These are phyloP conservation scores for Amaurobius ferox DNA, from an alignment of 2,888 invertebrate species.

Conservation along the genomic window DNA sequence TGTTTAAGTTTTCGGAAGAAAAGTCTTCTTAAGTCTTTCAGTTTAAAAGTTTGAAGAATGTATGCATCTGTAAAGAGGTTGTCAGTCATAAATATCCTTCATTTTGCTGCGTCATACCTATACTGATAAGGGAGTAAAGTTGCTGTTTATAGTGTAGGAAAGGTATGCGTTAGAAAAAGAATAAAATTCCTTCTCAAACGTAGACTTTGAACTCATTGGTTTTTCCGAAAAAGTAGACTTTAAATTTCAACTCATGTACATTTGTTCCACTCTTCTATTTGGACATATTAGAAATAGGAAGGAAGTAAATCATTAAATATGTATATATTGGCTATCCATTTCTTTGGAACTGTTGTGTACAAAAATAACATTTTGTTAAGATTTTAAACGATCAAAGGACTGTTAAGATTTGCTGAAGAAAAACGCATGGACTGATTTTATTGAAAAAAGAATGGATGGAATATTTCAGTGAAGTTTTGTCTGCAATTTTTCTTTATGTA, in stretches of 20 bases:
- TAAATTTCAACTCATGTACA: background rate
- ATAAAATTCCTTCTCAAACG: background rate
- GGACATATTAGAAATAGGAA: background rate
- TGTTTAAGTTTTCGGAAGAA: background rate
- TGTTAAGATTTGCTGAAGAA: background rate
- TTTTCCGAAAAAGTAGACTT: background rate
- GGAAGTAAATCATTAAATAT: background rate
- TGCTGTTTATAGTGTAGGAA: background rate
- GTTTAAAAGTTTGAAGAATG: background rate
- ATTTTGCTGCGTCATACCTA: background rate
- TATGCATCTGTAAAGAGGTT: background rate
- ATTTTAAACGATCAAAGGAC: background rate
- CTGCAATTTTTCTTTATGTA: background rate
- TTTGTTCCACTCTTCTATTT: conserved; percentile 6
- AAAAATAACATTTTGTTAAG: background rate
- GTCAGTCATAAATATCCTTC: background rate
- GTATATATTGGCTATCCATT: background rate
- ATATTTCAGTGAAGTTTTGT: background rate
- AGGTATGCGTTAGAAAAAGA: background rate
- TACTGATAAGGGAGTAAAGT: background rate
- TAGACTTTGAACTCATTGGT: background rate
- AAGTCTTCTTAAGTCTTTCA: conserved; percentile 20
- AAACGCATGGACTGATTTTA: background rate
- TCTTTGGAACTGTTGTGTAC: background rate
- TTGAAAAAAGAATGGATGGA: background rate